Conservation (phyloP, 1,140 invertebrate species). For the Asobara japonica region DNA sequence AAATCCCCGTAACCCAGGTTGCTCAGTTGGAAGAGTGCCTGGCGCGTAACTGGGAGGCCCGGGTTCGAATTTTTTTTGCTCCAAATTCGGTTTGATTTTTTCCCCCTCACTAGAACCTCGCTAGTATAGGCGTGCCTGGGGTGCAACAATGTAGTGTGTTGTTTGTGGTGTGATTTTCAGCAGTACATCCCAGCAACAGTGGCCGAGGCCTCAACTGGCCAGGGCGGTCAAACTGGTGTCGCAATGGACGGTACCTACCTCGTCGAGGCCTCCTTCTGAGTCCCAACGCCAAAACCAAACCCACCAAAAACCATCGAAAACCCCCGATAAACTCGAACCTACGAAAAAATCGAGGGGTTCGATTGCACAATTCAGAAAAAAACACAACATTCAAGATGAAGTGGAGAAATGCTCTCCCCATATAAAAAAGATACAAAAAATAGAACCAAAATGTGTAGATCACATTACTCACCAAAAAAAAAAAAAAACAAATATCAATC, state of each 20-base stretch:
- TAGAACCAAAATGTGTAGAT: not conserved
- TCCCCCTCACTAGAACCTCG: no score
- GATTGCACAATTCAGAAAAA: not conserved
- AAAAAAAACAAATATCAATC: slow-evolving; percentile 50
- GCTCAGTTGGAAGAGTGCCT: no score
- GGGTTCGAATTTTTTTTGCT: no score
- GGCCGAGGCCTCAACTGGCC: slow-evolving; percentile 71
- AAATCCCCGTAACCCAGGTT: no score
- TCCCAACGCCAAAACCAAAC: not conserved
- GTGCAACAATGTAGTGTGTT: slow-evolving; percentile 67
- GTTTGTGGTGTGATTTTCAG: slow-evolving; percentile 71
- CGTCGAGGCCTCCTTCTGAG: slow-evolving; percentile 83
- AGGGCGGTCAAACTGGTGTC: slow-evolving; percentile 80
- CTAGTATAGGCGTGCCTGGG: slow-evolving; percentile 58
- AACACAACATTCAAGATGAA: no score
- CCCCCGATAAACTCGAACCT: not conserved
- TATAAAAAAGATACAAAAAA: no score
- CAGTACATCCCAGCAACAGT: slow-evolving; percentile 83
- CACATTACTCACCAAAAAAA: slow-evolving; percentile 19
- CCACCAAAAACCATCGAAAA: not conserved
- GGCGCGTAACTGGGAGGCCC: no score
- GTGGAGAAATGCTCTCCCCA: no score
- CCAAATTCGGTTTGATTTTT: no score
- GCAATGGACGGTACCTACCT: slow-evolving; percentile 84
- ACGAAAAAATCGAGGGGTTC: not conserved